phyloP scores from a whole-genome alignment of 35 echinoderm and acorn worm species.

The Strongylocentrotus purpuratus region DNA sequence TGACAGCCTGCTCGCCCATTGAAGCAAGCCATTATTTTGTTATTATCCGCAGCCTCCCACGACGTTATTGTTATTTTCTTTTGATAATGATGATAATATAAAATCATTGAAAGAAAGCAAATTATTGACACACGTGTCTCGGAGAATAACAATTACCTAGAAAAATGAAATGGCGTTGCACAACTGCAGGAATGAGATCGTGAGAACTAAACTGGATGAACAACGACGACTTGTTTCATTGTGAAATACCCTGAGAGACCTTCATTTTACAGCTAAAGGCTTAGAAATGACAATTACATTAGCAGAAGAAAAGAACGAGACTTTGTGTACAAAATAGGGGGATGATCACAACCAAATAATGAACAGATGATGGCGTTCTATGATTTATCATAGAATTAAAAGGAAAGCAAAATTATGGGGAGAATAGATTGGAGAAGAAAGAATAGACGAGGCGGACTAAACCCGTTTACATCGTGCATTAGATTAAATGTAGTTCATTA shows the following conservation, averaged over 20 bases:
- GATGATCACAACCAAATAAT: no score
- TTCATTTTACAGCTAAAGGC: not conserved
- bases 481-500: no score
- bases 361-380: no score
- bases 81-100: not conserved
- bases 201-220: not conserved
- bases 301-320: not conserved
- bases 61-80: not conserved
- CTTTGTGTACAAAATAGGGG: no score
- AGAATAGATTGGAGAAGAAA: no score
- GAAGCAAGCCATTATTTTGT: conserved; percentile 4
- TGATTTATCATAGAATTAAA: no score
- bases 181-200: not conserved
- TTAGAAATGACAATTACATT: not conserved
- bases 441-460: no score
- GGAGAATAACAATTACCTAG: not conserved
- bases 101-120: conserved; percentile 3
- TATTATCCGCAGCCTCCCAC: not conserved
- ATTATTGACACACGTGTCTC: not conserved
- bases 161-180: not conserved
- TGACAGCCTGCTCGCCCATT: not conserved
- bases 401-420: no score
- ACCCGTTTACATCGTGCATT: no score
- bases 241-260: not conserved
- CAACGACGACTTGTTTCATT: not conserved